phyloP scores from a whole-genome alignment of 2,888 invertebrate genomes.

The Drosophila ezoana region DNA sequence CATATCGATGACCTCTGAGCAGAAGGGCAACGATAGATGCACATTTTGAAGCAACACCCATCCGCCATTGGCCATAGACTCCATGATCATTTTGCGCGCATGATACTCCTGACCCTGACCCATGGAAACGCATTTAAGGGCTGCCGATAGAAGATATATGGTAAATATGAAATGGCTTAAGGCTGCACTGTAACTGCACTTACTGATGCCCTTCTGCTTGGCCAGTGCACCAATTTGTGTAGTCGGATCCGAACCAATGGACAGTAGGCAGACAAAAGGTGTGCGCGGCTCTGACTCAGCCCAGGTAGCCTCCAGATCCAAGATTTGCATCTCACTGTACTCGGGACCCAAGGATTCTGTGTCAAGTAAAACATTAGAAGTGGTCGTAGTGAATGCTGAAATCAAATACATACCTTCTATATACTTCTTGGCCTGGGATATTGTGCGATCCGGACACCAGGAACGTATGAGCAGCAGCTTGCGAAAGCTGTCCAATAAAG shows the following conservation, averaged over 20 bases:
- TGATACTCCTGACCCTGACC: slow-evolving; percentile 97
- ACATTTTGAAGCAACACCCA: slow-evolving; percentile 98
- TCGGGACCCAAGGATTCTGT: slow-evolving; percentile 93
- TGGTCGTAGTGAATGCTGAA: background rate
- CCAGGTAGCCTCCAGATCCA: slow-evolving; percentile 96
- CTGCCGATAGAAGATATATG: slow-evolving; percentile 83
- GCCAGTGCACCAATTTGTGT: slow-evolving; percentile 95
- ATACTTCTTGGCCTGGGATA: slow-evolving; percentile 96
- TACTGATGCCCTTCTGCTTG: slow-evolving; percentile 93
- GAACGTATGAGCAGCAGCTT: slow-evolving; percentile 94
- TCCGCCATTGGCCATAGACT: slow-evolving; percentile 92
- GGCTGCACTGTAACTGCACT: slow-evolving; percentile 71
- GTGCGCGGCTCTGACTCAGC: slow-evolving; percentile 94
- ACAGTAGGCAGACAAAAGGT: slow-evolving; percentile 96
- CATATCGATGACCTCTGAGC: slow-evolving; percentile 95
- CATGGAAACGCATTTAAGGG: slow-evolving; percentile 95
- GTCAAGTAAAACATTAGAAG: background rate
- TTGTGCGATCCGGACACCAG: slow-evolving; percentile 97
- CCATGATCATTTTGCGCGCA: slow-evolving; percentile 92
- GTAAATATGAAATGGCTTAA: background rate
- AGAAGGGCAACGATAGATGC: slow-evolving; percentile 97
- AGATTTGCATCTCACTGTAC: slow-evolving; percentile 95
- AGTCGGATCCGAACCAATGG: slow-evolving; percentile 98
- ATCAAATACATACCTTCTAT: slow-evolving; percentile 89
- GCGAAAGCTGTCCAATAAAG: slow-evolving; percentile 93